Base-by-base conservation (phyloP, 2,888 invertebrate species). In the Escarpia spicata region DNA sequence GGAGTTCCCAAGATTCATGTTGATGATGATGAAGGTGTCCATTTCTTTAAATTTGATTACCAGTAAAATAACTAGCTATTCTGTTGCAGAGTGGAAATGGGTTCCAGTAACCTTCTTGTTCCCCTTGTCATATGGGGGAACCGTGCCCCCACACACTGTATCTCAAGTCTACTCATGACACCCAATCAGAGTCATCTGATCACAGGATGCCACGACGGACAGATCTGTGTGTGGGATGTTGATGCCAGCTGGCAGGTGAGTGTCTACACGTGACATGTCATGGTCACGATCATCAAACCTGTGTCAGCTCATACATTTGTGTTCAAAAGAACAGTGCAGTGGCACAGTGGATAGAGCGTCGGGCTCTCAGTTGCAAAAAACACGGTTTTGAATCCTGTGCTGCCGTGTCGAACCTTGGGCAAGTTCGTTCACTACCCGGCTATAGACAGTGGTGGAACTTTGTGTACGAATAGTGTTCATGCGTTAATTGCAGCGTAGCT, bases 51-150 rank as follows among this genome's bases (percentile, higher is more conserved):
- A 0, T 9, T 45, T 37, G 37, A 12, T 31, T 2, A 37, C 12
- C n/a, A 90, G 37, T 90, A 8, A 9, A 4, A 15, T 19, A 19
- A 60, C 4, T 60, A 60, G 60, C 60, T 60, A 19, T 12, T 60
- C 60, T 60, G 60, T 60, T 60, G 60, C 1, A 60, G 26, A 60
- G 45, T 44, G n/a, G 92, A 91, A 2, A 94, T 94, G 94, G 93
- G 93, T 58, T 92, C 94, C 26, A 96, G 96, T 94, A 97, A 96
- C 93, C 95, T 99, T 94, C 99, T 99, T 93, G 98, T 99, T 92
- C 99, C 99, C 0, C 98, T 99, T 93, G 99, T 99, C 93, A 97
- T 99, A 92, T 99, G 99, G 99, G 99, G 99, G 58, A 98, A 98
- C 95, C 97, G 98, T 95, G 98, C 99, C 2, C 99, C 99, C 0